phyloP scores from a whole-genome alignment of 1,140 invertebrate species.

The Papilio xuthus region DNA sequence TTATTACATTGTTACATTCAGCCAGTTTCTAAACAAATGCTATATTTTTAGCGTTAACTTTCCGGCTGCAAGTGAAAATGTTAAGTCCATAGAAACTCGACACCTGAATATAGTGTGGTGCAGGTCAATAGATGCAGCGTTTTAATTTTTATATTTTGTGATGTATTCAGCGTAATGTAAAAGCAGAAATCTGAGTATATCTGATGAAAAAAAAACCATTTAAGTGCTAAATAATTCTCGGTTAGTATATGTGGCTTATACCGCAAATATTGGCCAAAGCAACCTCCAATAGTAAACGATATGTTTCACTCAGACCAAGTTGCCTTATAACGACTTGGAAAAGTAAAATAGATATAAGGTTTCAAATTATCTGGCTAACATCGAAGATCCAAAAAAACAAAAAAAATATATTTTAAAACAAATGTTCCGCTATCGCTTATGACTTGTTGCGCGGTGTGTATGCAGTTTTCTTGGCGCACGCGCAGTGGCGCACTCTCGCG shows the following conservation, averaged over 20 bases:
- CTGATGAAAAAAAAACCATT: too few relatives aligned
- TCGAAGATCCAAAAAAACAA: too few relatives aligned
- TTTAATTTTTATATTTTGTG: neutral
- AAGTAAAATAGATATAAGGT: too few relatives aligned
- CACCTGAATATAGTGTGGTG: neutral
- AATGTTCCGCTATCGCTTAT: neutral
- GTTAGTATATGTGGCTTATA: too few relatives aligned
- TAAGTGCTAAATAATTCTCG: too few relatives aligned
- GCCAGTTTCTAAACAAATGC: conserved; percentile 14
- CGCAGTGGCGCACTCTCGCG: neutral
- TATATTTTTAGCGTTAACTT: conserved; percentile 6
- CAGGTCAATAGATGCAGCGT: neutral
- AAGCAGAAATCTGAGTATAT: too few relatives aligned
- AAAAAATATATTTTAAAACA: neutral
- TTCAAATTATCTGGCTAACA: too few relatives aligned
- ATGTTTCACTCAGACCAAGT: too few relatives aligned
- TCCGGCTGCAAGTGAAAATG: conserved; percentile 18
- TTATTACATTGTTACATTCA: neutral
- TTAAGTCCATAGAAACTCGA: conserved; percentile 2
- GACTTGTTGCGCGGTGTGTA: neutral
- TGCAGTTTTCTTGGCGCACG: neutral
- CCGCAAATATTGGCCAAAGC: too few relatives aligned
- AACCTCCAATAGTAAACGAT: too few relatives aligned
- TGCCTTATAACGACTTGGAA: too few relatives aligned
- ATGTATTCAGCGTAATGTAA: too few relatives aligned